Percentiles rank a stretch among this genome's conserved stretches.
These are phyloP conservation scores for Nebria brevicollis DNA, from an alignment of 2,888 invertebrate species.

Conservation along the genomic window DNA sequence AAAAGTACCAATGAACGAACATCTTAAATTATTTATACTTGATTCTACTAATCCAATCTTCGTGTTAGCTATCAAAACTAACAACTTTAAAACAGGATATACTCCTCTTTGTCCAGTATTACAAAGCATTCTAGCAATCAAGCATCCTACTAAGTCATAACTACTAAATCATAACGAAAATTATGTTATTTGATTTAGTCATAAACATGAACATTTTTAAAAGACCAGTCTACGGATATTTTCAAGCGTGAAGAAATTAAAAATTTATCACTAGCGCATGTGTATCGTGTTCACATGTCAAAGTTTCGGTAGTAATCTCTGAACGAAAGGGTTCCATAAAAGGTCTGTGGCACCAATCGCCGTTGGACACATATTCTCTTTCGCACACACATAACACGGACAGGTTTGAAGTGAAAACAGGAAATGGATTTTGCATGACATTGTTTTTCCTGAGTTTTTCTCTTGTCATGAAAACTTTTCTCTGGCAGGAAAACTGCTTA, in stretches of 20 bases:
- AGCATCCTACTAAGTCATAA: no score
- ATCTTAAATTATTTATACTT: no score
- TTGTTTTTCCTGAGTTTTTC: constrained; percentile 40
- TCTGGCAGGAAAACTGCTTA: neutral
- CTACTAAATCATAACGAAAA: no score
- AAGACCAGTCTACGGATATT: neutral
- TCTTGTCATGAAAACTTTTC: neutral
- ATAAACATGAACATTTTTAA: no score
- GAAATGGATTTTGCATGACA: constrained; percentile 42
- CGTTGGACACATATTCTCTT: neutral
- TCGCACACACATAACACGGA: neutral
- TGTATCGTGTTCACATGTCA: constrained; percentile 22
- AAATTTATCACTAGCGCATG: neutral
- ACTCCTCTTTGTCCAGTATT: no score
- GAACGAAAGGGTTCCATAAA: constrained; percentile 17
- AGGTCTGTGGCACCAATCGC: constrained; percentile 19
- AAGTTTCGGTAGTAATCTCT: constrained; percentile 10
- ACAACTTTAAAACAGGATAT: no score
- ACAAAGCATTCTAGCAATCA: no score
- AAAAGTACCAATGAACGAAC: neutral
- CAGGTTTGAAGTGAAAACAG: constrained; percentile 45
- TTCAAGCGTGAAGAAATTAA: neutral
- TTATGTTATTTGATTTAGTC: no score
- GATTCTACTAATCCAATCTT: no score
- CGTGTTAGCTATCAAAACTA: no score